phyloP scores from a whole-genome alignment of 1,140 invertebrate species.

The Campoletis sonorensis region DNA sequence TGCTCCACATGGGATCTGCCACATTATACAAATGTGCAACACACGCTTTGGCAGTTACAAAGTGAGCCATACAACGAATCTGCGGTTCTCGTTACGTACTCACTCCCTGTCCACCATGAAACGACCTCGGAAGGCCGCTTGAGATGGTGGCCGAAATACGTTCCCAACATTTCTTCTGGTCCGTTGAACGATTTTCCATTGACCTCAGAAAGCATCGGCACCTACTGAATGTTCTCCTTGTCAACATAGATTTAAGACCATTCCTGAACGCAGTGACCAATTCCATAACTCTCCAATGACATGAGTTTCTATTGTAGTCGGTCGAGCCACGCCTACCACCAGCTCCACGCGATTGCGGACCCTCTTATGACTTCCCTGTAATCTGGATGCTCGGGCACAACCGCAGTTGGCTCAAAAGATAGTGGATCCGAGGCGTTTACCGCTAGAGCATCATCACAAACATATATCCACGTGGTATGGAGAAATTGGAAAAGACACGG shows the following conservation, averaged over 20 bases:
- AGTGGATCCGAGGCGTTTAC: background rate
- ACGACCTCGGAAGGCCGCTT: background rate
- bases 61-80: background rate
- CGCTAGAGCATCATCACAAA: background rate
- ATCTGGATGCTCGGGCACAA: background rate
- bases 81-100: background rate
- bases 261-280: no score
- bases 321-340: no score
- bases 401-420: background rate
- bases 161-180: background rate
- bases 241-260: no score
- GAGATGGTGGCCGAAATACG: background rate
- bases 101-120: background rate
- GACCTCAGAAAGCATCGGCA: no score
- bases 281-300: no score
- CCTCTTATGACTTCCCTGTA: background rate
- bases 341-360: no score
- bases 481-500: background rate
- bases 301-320: no score
- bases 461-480: background rate
- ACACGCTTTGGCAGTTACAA: conserved; percentile 30
- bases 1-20: background rate
- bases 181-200: no score
- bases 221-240: no score
- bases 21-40: conserved; percentile 8